Conservation (phyloP, 2,888 invertebrate species). For the Lottia gigantea region DNA sequence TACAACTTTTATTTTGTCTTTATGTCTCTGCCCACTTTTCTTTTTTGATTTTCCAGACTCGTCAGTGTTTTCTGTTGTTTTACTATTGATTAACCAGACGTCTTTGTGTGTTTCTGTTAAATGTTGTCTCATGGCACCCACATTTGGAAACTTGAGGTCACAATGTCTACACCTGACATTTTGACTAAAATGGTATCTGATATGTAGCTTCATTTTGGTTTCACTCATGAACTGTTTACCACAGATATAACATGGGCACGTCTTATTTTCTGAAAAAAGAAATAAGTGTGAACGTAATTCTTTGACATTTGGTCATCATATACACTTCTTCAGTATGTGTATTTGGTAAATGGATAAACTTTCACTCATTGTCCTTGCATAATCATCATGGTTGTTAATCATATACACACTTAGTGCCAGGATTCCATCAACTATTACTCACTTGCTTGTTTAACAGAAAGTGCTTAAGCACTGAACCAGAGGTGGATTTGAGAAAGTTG, state of each 20-base stretch:
- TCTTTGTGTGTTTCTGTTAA: slow-evolving; percentile 25
- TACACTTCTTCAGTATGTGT: too few relatives aligned
- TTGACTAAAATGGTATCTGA: slow-evolving; percentile 52
- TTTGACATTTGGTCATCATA: too few relatives aligned
- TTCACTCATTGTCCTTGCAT: too few relatives aligned
- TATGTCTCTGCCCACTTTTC: neutral
- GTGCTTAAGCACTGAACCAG: too few relatives aligned
- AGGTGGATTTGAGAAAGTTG: too few relatives aligned
- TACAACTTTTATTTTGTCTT: neutral
- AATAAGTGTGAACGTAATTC: neutral
- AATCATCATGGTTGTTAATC: too few relatives aligned
- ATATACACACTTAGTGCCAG: too few relatives aligned
- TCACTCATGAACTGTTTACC: slow-evolving; percentile 64
- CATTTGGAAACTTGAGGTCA: slow-evolving; percentile 38
- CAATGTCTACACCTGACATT: slow-evolving; percentile 51
- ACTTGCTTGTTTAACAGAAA: too few relatives aligned
- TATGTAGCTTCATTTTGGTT: slow-evolving; percentile 66
- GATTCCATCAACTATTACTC: too few relatives aligned
- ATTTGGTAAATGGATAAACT: too few relatives aligned
- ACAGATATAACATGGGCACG: slow-evolving; percentile 60
- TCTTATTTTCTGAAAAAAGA: slow-evolving; percentile 42
- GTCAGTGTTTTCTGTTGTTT: neutral
- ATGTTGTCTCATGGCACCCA: slow-evolving; percentile 34
- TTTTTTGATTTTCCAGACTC: neutral
- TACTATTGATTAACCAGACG: neutral